A percentile compares a stretch with the other conserved stretches of the same genome.
phyloP scores from a whole-genome alignment of 2,797 vertebrate species.

The Harpagifer antarcticus region DNA sequence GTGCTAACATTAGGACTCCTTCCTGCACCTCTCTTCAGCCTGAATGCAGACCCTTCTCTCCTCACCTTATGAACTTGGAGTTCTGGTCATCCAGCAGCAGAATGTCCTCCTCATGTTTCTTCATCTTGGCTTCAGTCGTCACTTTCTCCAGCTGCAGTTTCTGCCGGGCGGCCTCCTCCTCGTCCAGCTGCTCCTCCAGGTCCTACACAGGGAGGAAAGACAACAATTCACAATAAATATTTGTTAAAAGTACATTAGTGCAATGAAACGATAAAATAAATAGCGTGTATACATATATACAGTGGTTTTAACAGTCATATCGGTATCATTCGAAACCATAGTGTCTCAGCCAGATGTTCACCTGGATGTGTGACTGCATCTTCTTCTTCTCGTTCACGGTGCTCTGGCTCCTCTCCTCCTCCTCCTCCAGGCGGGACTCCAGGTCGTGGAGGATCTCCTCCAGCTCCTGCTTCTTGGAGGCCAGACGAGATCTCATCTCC shows the following conservation, averaged over 20 bases:
- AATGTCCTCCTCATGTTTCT: constrained; percentile 98
- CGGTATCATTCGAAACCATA: neutral
- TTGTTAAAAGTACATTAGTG: neutral
- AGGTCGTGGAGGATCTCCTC: constrained; percentile 98
- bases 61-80: constrained; percentile 94
- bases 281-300: no score
- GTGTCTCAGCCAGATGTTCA: constrained; percentile 53
- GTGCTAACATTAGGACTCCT: no score
- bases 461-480: constrained; percentile 97
- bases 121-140: constrained; percentile 96
- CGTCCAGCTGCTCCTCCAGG: constrained; percentile 96
- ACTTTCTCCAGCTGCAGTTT: constrained; percentile 98
- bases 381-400: constrained; percentile 98
- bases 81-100: constrained; percentile 97
- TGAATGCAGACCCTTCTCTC: neutral
- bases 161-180: constrained; percentile 97
- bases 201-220: constrained; percentile 78
- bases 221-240: neutral
- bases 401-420: constrained; percentile 94
- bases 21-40: no score
- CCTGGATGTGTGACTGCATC: constrained; percentile 98
- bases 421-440: constrained; percentile 97
- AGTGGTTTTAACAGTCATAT: no score
- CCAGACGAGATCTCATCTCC: constrained; percentile 97
- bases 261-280: no score